Base-by-base conservation (phyloP, 2,888 invertebrate genomes). In the Torymus auratus region DNA sequence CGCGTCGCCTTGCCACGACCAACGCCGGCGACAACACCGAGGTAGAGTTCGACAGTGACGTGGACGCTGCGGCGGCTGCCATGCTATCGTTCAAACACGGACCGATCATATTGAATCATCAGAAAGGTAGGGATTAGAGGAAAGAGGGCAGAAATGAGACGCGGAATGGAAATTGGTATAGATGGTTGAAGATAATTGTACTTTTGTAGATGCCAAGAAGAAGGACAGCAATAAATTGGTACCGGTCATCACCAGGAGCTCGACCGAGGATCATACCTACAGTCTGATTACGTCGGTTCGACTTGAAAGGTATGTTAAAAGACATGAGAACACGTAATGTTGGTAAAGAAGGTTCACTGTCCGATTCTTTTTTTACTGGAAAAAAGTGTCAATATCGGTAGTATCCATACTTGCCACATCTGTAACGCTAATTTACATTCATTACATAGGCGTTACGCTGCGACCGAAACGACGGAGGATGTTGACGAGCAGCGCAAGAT, bases 251-350 rank as follows among this genome's bases (percentile, higher is more conserved):
- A 97, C 97, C 2, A 95, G 95, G 74, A 96, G 96, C 87, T 96
- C 97, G 0, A 97, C 96, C 91, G 96, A 97, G 91, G 98, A 98
- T 92, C 98, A 98, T 91, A 97, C 97, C 73, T 98, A 98, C 92
- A 97, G 96, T 80, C 90, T 90, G 78, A 88, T 90, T 58, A 88
- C 90, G 11, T 90, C 91, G 5, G 84, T 88, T 14, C 89, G 89
- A 80, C 84, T 88, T 71, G 90, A 89, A 84, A 89, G 89, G 91
- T 91, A 84, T 17, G 70, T 70, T 41, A 10, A 41, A 5, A 41
- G 41, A 41, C 5, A 41, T 41, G 5, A 41, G 41, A 7, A 1
- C 41, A 7, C 7, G 7, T 7, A 41, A 7, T 41, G 7, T 7
- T 1, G 7, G 7, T 3, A 41, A 41, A 41, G 7, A 41, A 41